A percentile compares a stretch with the other conserved stretches of the same genome.
These are phyloP conservation scores for Lontra canadensis DNA, from an alignment of 2,113 vertebrate species.

Conservation along the genomic window DNA sequence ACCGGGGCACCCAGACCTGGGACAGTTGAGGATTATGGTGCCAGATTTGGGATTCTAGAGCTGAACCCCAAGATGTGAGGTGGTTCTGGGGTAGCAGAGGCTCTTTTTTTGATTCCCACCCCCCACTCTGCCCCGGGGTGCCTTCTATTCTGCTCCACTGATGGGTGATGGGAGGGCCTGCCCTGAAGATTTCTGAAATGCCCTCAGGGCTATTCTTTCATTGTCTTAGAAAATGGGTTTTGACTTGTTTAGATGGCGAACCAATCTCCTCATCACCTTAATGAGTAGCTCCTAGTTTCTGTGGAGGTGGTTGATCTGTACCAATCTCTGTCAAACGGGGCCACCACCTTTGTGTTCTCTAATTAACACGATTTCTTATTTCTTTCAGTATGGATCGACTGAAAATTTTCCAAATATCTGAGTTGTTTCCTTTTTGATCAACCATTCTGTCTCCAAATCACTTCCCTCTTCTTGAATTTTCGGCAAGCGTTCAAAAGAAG, in stretches of 20 bases:
- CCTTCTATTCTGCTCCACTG: not conserved
- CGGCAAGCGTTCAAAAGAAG: not conserved
- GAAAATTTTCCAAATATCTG: not conserved
- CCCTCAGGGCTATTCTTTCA: not conserved
- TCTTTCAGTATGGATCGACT: not conserved
- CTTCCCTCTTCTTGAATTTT: not conserved
- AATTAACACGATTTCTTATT: not conserved
- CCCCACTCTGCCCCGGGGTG: too few relatives aligned
- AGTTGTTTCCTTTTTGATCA: not conserved
- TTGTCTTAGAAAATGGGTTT: not conserved
- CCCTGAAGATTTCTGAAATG: not conserved
- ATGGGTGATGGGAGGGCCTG: too few relatives aligned
- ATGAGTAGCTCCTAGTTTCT: not conserved
- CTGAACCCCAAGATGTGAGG: not conserved
- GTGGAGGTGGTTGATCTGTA: not conserved
- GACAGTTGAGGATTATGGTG: not conserved
- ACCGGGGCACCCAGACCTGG: fast-evolving
- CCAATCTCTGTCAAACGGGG: not conserved
- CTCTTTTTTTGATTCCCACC: not conserved
- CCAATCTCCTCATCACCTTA: too few relatives aligned
- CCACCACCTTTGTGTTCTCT: not conserved
- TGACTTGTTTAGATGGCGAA: not conserved
- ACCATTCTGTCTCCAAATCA: not conserved
- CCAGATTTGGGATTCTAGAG: not conserved
- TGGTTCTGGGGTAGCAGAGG: not conserved